These are phyloP conservation scores for Otolemur garnettii DNA, from an alignment of 2,113 vertebrate genomes.

Conservation along the genomic window DNA sequence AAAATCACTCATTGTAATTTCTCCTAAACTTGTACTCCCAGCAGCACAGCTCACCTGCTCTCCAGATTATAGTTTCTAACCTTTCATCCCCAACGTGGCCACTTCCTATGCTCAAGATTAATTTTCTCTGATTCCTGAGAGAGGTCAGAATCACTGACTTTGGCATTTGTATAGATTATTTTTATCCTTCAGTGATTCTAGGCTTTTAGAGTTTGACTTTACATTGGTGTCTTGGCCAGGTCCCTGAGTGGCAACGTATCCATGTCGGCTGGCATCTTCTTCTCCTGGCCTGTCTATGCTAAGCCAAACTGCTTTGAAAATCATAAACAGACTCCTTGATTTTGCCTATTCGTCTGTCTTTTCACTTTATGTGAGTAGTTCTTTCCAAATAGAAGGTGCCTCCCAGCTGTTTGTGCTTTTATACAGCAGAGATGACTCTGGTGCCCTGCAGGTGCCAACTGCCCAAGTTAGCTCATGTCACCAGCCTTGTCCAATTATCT, in stretches of 20 bases:
- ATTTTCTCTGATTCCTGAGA: neutral
- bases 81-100: neutral
- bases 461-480: neutral
- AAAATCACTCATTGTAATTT: neutral
- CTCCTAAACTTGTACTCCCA: neutral
- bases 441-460: neutral
- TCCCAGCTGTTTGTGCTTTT: neutral
- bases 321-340: neutral
- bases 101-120: neutral
- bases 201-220: neutral
- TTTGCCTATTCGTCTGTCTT: neutral
- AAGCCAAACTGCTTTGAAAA: neutral
- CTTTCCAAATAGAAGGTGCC: neutral
- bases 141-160: neutral
- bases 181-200: neutral
- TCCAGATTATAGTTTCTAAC: neutral
- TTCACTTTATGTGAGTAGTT: neutral
- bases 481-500: neutral
- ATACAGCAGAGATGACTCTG: neutral
- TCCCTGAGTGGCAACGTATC: neutral
- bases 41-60: neutral
- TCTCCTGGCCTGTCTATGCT: neutral
- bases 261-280: neutral
- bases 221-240: neutral
- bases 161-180: neutral